Evolutionary conservation across 2,888 invertebrate species (phyloP), one percentile per base, ranked within the genome.

Genomic region (Micropterix aruncella): DNA sequence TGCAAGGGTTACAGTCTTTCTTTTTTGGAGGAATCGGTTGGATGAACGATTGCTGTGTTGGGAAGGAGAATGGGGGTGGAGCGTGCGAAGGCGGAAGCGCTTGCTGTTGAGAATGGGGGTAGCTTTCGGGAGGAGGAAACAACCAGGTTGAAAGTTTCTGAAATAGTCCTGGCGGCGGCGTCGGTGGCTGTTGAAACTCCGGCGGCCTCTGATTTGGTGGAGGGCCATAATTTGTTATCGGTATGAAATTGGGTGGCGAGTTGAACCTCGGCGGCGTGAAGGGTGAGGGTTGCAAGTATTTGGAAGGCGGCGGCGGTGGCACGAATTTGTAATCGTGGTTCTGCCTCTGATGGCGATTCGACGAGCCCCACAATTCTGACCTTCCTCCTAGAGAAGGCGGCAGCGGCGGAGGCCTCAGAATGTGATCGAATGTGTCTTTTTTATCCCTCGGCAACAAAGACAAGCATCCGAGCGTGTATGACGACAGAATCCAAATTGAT

Each of bases 1-100:
- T 86, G 56, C 89, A 89, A 44, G 83, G 77, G 56, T 83, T 80
- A 56, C 89, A 89, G 49, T 75, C 73, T 55, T 73, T 74, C 49
- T 74, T 72, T 40, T 62, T 57, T 44, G 63, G 62, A 17, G 56
- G 55, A 12, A 44, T 37, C 15, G 18, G 37, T 39, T 36, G 36
- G 9, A 7, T 27, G 37, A 42, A 14, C 14, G n/a, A 12, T 12
- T 9, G 12, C 15, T 27, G 42, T 47, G 50, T 47, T 18, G 39
- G 40, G 37, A 43, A 40, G 18, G 18, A 7, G 15, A 16, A 37
- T 19, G 40, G 18, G 12, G 52, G 52, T 44, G 53, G 48, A 40
- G 49, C 51, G 43, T 45, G 49, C 1, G 38, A 16, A 3, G 49
- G 19, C 17, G 41, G 46, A 3, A 45, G 44, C 15, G 17, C 42